These are phyloP conservation scores for Mizuhopecten yessoensis DNA, from an alignment of 1,140 invertebrate genomes.

Conservation along the genomic window DNA sequence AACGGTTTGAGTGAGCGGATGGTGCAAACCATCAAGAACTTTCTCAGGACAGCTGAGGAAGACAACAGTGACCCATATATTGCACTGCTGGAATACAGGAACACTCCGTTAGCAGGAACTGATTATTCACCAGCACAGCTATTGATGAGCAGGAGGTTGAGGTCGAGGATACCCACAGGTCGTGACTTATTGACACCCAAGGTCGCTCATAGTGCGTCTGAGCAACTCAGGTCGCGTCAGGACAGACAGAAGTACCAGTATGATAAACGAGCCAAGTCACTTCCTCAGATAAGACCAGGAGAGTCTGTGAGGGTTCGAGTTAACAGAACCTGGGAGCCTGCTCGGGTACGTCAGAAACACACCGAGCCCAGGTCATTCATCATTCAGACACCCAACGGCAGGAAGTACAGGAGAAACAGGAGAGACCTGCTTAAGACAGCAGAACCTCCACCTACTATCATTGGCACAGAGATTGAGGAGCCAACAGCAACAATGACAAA, in stretches of 20 bases:
- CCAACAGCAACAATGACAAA: neutral
- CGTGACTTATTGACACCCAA: neutral
- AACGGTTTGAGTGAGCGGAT: conserved; percentile 48
- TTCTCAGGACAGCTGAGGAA: conserved; percentile 56
- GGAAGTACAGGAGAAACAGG: conserved; percentile 44
- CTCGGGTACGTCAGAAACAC: neutral
- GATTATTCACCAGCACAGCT: conserved; percentile 59
- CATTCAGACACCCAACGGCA: neutral
- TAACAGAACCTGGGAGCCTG: conserved; percentile 46
- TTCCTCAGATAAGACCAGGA: neutral
- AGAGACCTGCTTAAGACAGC: conserved; percentile 21
- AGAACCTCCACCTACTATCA: neutral
- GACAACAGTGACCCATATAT: conserved; percentile 55
- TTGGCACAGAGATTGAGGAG: neutral
- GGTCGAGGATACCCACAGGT: conserved; percentile 49
- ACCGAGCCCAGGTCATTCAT: conserved; percentile 45
- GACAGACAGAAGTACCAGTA: conserved; percentile 43
- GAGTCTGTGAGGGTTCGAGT: conserved; percentile 14
- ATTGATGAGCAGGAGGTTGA: conserved; percentile 54
- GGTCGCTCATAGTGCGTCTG: neutral
- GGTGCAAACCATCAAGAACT: conserved; percentile 60
- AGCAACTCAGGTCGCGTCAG: conserved; percentile 18
- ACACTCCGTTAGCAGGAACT: conserved; percentile 53
- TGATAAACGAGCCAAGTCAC: conserved; percentile 33
- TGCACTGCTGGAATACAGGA: conserved; percentile 61